Base-by-base conservation (phyloP, 2,888 invertebrate species). In the Tribolium freemani region DNA sequence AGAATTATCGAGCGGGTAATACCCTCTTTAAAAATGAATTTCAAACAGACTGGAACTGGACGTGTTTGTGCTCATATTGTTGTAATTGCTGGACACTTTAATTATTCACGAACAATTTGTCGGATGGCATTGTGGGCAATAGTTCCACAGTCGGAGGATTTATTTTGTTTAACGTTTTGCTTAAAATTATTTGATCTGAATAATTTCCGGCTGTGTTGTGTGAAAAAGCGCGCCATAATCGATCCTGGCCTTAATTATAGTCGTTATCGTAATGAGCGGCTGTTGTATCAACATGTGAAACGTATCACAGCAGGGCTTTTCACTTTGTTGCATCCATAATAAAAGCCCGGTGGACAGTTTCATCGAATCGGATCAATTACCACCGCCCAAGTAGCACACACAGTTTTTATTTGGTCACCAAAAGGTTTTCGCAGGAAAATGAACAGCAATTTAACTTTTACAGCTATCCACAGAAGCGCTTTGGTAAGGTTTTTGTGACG, bases 1-100 rank as follows among this genome's bases (percentile, higher is more conserved):
- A 54, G 61, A 53, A 71, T 67, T 61, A 61, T 61, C 61, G 53
- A 50, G 38, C 16, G 16, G 56, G 16, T 63, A 64, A 64, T 64
- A 10, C 38, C 30, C 61, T n/a, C 26, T 60, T 60, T 8, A 61
- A 61, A 61, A 61, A 61, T 48, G 26, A n/a, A 61, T 61, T 61
- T 61, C 4, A 6, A 44, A 11, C 10, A 16, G 44, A 45, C 8
- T 38, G 38, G 38, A 26, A 26, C 5, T 38, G 38, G 8, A 38
- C 38, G 38, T 8, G 38, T 38, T 38, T 38, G 38, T 8, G 38
- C 38, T 38, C 38, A n/a, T n/a, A 38, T 38, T 8, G 38, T 8
- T 38, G 38, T 38, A 38, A 38, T 38, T 38, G 38, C n/a, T 38
- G 38, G 38, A 38, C 38, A 38, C 9, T 38, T 38, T 38, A 38